Conservation (phyloP, 1,140 invertebrate genomes). For the Drosophila cardini region DNA sequence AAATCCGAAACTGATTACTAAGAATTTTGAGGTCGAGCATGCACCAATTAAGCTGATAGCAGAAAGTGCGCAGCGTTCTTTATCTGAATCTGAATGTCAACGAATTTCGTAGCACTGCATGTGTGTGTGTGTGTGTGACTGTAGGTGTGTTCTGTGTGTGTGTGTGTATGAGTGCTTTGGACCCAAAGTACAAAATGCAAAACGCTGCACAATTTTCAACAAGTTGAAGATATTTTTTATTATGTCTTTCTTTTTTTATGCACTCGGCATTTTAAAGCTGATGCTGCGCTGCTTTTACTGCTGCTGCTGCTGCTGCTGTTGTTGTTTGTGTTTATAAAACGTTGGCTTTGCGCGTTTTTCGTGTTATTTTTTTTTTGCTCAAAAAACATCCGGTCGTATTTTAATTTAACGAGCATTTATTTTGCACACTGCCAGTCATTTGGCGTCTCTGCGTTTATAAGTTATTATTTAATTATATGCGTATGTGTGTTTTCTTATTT, state of each 20-base stretch:
- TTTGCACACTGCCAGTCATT: constrained; percentile 62
- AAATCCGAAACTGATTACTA: constrained; percentile 6
- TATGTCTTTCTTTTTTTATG: constrained; percentile 16
- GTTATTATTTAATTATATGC: constrained; percentile 61
- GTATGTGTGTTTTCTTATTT: neutral
- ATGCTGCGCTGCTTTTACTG: constrained; percentile 26
- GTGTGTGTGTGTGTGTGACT: constrained; percentile 10
- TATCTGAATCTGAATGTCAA: constrained; percentile 59
- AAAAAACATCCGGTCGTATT: constrained; percentile 81
- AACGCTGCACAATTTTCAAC: constrained; percentile 51
- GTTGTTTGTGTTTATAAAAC: constrained; percentile 69
- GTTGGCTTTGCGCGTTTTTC: constrained; percentile 60
- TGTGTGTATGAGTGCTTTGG: constrained; percentile 24
- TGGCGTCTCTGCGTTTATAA: constrained; percentile 50
- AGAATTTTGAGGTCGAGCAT: constrained; percentile 31
- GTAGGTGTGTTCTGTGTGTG: constrained; percentile 2
- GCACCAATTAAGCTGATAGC: constrained; percentile 43
- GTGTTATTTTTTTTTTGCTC: constrained; percentile 55
- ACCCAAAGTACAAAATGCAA: constrained; percentile 50
- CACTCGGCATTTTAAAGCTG: constrained; percentile 9
- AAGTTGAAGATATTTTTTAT: constrained; percentile 46
- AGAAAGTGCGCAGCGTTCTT: constrained; percentile 50
- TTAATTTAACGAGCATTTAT: constrained; percentile 81
- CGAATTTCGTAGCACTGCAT: constrained; percentile 38
- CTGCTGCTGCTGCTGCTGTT: constrained; percentile 30